Percentiles rank a stretch among this genome's conserved stretches.
These are phyloP conservation scores for Saxidomus purpurata DNA, from an alignment of 1,140 invertebrate genomes.

Conservation along the genomic window DNA sequence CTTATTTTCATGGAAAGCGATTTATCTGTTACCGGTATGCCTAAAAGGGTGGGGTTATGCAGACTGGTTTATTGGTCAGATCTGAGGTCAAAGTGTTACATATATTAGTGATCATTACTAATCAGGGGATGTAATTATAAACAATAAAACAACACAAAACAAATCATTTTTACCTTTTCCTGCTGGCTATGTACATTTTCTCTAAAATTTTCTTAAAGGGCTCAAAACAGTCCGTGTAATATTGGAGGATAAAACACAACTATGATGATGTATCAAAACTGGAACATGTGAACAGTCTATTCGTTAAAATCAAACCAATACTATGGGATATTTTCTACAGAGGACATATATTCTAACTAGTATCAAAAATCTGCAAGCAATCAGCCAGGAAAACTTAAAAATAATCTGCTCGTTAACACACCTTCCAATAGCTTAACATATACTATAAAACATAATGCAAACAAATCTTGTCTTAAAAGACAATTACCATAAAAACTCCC, in stretches of 20 bases:
- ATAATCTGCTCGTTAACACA: not conserved
- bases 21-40: too few relatives aligned
- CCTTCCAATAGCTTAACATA: not conserved
- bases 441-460: not conserved
- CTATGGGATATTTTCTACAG: too few relatives aligned
- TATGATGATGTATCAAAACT: too few relatives aligned
- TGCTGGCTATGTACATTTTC: not conserved
- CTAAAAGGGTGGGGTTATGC: not conserved
- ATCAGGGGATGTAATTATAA: conserved; percentile 41
- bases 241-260: too few relatives aligned
- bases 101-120: conserved; percentile 58
- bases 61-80: conserved; percentile 27
- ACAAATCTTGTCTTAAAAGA: not conserved
- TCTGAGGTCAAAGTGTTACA: conserved; percentile 32
- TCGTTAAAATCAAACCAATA: too few relatives aligned
- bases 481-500: too few relatives aligned
- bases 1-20: too few relatives aligned
- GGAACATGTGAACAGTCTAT: too few relatives aligned
- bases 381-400: not conserved
- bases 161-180: not conserved
- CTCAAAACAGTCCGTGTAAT: too few relatives aligned
- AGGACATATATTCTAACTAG: too few relatives aligned
- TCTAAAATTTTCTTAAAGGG: too few relatives aligned
- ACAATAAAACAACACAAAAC: conserved; percentile 3
- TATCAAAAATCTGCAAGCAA: too few relatives aligned